phyloP scores from a whole-genome alignment of 2,113 vertebrate species.

The Catharus bicknelli region DNA sequence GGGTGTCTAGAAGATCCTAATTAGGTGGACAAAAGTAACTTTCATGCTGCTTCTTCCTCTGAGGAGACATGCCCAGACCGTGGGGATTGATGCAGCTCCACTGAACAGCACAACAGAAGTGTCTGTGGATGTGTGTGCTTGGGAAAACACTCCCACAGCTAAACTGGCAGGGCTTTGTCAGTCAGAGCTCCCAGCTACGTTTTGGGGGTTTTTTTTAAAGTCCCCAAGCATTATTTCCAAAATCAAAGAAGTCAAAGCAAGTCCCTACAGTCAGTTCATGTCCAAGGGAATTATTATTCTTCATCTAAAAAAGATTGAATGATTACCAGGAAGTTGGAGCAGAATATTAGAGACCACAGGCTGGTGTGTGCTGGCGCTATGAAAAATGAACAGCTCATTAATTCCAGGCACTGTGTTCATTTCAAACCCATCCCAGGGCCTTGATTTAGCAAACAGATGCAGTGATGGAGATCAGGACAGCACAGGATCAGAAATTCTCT shows the following conservation, averaged over 20 bases:
- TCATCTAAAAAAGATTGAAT: neutral
- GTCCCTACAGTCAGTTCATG: neutral
- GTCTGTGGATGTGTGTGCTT: neutral
- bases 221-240: neutral
- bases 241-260: neutral
- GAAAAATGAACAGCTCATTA: slow-evolving; percentile 6
- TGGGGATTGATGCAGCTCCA: neutral
- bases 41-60: neutral
- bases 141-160: neutral
- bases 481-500: neutral
- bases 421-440: neutral
- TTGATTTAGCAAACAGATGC: neutral
- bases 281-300: neutral
- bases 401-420: neutral
- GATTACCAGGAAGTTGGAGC: neutral
- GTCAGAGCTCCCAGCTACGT: neutral
- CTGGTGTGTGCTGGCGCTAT: neutral
- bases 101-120: neutral
- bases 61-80: neutral
- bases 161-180: neutral
- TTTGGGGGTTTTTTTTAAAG: neutral
- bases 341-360: neutral
- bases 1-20: neutral
- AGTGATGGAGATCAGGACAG: neutral
- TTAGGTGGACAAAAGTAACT: neutral